Conservation (phyloP, 2,888 invertebrate species). For the Pristionchus exspectatus region DNA sequence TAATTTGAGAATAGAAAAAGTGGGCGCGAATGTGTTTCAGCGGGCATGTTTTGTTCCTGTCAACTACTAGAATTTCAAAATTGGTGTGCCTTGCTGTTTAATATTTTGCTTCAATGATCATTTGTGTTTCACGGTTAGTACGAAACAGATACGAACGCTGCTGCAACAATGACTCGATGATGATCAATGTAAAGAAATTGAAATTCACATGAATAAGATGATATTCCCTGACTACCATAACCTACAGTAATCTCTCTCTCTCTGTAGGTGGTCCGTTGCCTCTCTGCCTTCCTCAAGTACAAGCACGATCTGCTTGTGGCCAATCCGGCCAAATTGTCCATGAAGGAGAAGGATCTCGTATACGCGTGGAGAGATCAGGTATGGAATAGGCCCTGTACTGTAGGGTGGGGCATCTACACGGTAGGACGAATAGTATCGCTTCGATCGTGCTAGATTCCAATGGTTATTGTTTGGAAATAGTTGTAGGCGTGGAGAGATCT, state of each 20-base stretch:
- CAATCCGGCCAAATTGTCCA: conserved; percentile 27
- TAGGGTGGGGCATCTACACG: background rate
- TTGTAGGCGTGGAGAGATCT: background rate
- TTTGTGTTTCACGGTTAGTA: background rate
- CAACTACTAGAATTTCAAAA: too few relatives aligned
- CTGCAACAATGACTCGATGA: background rate
- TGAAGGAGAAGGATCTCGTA: conserved; percentile 52
- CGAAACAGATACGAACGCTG: background rate
- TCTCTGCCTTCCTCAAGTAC: conserved; percentile 44
- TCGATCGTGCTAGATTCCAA: too few relatives aligned
- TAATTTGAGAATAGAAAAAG: background rate
- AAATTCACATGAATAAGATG: background rate
- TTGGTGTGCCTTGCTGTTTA: too few relatives aligned
- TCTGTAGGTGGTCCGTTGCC: conserved; percentile 2
- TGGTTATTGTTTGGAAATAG: too few relatives aligned
- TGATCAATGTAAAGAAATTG: background rate
- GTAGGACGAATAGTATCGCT: background rate
- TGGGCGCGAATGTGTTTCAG: background rate
- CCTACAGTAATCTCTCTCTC: background rate
- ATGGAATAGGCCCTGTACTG: too few relatives aligned
- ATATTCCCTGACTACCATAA: background rate
- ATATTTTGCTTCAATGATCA: background rate
- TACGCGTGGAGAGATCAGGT: conserved; percentile 48
- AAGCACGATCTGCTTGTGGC: conserved; percentile 43
- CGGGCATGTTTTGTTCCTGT: background rate